Base-by-base conservation (phyloP, 2,113 vertebrate genomes). In the Guaruba guarouba region DNA sequence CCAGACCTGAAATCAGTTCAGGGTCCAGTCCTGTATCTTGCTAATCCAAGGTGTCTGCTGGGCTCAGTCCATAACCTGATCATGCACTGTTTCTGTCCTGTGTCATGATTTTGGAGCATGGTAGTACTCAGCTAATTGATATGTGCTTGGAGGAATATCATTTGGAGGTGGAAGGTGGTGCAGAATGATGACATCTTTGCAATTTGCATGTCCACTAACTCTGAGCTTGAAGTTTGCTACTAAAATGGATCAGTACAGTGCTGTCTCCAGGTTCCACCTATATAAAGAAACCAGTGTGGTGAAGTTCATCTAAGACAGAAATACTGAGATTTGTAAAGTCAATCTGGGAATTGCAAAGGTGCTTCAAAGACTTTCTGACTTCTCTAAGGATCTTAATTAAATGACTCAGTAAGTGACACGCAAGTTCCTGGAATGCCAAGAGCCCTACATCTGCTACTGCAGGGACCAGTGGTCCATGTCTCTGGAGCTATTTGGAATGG, bases 381-480 rank as follows among this genome's bases (percentile, higher is more conserved):
- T 51, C 11, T 51, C 20, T 59, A 29, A 83, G 33, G 11, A 37
- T 19, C 63, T 74, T 27, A 28, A 62, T 62, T 24, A 43, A 86
- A 59, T 4, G 29, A 41, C 46, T 55, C 59, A n/a, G 13, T 5
- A 54, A 76, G 48, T 0, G 4, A 16, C 35, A 66, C 1, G 0
- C 20, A 20, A 1, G 48, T n/a, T 76, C 35, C 24, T 46, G 10
- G 61, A 61, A 6, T 3, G 14, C 24, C 1, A 3, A 37, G 17
- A 88, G 10, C 49, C 24, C 29, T 14, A 11, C 6, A 11, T 13
- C 71, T 31, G 16, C 1, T 51, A 5, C 10, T 0, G 0, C 73
- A 4, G 51, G 55, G 70, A 46, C 33, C n/a, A 9, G 14, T 0
- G 8, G 13, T 54, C 37, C 3, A 1, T 1, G 17, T 17, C 55